Evolutionary conservation across 37 sponge, comb jelly and placozoan species (phyloP).

Genomic region (Diacarnus erythraeanus): DNA sequence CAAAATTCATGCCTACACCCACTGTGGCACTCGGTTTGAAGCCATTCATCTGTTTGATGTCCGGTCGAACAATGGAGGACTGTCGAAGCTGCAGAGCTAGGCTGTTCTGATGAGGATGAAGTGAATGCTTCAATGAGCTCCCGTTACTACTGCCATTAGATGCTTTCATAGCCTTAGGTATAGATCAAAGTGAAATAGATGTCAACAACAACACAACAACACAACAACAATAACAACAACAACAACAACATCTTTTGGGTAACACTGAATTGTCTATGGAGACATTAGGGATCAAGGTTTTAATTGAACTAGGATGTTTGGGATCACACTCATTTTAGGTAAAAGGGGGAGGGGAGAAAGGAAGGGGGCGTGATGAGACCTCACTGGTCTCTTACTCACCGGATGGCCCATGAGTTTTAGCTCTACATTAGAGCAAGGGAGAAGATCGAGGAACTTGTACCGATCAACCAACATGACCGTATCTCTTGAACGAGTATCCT

Average conservation of each 20-base stretch:
- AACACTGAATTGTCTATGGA: no score
- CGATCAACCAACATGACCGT: slow-evolving; percentile 82
- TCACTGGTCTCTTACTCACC: no score
- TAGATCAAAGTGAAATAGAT: background rate
- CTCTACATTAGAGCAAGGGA: slow-evolving; percentile 81
- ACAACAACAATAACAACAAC: background rate
- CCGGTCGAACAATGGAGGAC: slow-evolving; percentile 60
- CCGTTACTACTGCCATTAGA: background rate
- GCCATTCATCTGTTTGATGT: slow-evolving; percentile 85
- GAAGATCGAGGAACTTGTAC: slow-evolving; percentile 86
- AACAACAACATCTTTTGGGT: background rate
- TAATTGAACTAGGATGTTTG: no score
- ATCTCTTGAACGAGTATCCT: slow-evolving; percentile 45
- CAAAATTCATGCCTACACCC: slow-evolving; percentile 78
- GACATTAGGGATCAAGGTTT: no score
- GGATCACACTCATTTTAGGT: no score
- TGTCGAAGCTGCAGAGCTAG: background rate
- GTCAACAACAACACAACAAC: background rate
- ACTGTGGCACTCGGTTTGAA: slow-evolving; percentile 73
- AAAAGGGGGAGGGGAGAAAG: no score
- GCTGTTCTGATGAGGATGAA: background rate
- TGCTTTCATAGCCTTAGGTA: background rate
- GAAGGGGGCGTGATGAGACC: no score
- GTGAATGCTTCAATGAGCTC: background rate
- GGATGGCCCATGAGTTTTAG: slow-evolving; percentile 88